Conservation (phyloP, 2,888 invertebrate species). For the Lasioglossum zephyrum region DNA sequence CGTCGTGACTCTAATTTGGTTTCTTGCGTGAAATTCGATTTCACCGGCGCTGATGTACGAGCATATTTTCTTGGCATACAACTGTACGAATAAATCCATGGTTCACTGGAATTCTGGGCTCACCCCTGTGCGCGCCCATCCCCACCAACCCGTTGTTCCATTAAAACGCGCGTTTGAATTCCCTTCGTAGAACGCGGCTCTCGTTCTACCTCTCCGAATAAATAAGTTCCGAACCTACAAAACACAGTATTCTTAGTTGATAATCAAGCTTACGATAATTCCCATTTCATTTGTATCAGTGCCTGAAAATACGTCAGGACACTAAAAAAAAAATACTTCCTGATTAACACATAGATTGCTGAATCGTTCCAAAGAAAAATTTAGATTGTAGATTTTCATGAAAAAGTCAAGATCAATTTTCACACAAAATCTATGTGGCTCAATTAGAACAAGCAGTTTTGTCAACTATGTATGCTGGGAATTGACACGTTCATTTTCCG, state of each 20-base stretch:
- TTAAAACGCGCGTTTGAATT: conserved; percentile 16
- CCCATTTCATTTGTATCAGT: background rate
- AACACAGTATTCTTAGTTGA: background rate
- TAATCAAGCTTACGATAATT: background rate
- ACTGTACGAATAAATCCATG: conserved; percentile 50
- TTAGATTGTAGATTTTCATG: background rate
- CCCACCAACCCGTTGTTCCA: background rate
- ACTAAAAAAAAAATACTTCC: too few species aligned
- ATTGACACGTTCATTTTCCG: background rate
- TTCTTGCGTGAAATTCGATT: conserved; percentile 52
- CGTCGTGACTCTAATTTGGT: conserved; percentile 53
- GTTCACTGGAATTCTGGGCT: conserved; percentile 38
- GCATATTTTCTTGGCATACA: conserved; percentile 51
- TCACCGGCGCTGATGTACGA: conserved; percentile 42
- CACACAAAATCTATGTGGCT: background rate
- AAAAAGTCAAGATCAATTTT: background rate
- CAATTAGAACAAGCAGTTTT: background rate
- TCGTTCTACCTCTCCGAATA: conserved; percentile 10
- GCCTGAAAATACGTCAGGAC: background rate
- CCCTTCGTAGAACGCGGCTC: background rate
- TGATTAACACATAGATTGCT: background rate
- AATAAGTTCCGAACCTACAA: conserved; percentile 7
- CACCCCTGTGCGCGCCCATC: background rate
- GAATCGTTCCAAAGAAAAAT: background rate
- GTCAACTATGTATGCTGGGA: background rate